Evolutionary conservation across 2,888 invertebrate genomes (phyloP).

Genomic region (Nomada flava): DNA sequence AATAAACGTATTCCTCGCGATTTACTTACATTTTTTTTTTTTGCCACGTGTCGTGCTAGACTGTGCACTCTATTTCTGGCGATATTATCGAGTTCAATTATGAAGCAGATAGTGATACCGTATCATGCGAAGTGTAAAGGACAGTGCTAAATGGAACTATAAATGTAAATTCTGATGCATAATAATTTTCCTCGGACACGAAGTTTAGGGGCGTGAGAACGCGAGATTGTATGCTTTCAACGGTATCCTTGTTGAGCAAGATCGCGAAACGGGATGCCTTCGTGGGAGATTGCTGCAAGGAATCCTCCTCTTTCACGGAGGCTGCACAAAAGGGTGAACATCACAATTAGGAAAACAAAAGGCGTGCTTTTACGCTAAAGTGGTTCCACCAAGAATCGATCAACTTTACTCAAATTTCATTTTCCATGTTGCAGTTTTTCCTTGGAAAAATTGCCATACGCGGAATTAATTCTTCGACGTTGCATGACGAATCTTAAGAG

Average conservation of each 20-base stretch:
- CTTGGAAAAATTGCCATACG: too few relatives aligned
- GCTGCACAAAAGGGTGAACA: conserved; percentile 42
- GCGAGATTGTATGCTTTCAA: conserved; percentile 27
- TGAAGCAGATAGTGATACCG: conserved; percentile 7
- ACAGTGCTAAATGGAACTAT: neutral
- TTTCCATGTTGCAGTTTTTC: too few relatives aligned
- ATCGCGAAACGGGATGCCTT: conserved; percentile 56
- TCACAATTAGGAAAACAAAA: conserved; percentile 31
- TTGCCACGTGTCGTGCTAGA: neutral
- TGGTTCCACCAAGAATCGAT: neutral
- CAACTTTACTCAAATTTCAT: neutral
- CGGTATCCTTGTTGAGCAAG: conserved; percentile 48
- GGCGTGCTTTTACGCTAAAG: neutral
- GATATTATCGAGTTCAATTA: conserved; percentile 8
- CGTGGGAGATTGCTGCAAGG: conserved; percentile 66
- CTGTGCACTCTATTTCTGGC: neutral
- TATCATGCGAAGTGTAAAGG: neutral
- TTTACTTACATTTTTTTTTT: neutral
- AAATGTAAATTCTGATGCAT: conserved; percentile 13
- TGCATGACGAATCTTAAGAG: conserved; percentile 13
- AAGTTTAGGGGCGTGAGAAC: conserved; percentile 61
- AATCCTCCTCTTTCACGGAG: conserved; percentile 50
- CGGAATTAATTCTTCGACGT: neutral
- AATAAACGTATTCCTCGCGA: too few relatives aligned
- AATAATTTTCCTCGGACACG: neutral